Conservation (phyloP, 2,888 invertebrate species). For the Stictocephala bisonia region DNA sequence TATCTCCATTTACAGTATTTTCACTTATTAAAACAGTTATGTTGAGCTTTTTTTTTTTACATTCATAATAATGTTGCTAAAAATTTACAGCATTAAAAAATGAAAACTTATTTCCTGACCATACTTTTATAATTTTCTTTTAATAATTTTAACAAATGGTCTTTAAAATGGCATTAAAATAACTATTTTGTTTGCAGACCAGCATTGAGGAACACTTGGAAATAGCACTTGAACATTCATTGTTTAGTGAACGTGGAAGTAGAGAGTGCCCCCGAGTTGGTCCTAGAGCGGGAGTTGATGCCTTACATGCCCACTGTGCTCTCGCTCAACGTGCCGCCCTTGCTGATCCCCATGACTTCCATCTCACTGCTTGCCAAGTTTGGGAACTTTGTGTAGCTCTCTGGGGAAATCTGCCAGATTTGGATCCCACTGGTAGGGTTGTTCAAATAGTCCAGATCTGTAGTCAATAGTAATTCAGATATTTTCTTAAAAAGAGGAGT, state of each 20-base stretch:
- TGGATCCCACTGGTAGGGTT: conserved; percentile 20
- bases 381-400: conserved; percentile 84
- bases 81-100: no score
- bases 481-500: no score
- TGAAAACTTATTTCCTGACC: no score
- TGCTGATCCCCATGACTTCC: conserved; percentile 48
- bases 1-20: no score
- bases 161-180: no score
- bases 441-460: no score
- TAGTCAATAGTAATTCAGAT: no score
- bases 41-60: no score
- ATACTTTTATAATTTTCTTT: no score
- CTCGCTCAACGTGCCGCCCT: conserved; percentile 65
- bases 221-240: conserved; percentile 62
- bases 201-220: conserved; percentile 73
- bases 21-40: no score
- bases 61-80: no score
- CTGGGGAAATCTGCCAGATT: conserved; percentile 82
- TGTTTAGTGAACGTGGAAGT: conserved; percentile 61
- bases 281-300: conserved; percentile 64
- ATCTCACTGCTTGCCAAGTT: conserved; percentile 68
- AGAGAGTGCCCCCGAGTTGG: conserved; percentile 75
- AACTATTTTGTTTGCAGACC: conserved; percentile 11
- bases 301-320: conserved; percentile 70
- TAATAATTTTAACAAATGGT: no score